Percentiles rank a stretch among this genome's conserved stretches.
Evolutionary conservation across 2,797 vertebrate species (phyloP).

Genomic region (Pantherophis alleghaniensis): DNA sequence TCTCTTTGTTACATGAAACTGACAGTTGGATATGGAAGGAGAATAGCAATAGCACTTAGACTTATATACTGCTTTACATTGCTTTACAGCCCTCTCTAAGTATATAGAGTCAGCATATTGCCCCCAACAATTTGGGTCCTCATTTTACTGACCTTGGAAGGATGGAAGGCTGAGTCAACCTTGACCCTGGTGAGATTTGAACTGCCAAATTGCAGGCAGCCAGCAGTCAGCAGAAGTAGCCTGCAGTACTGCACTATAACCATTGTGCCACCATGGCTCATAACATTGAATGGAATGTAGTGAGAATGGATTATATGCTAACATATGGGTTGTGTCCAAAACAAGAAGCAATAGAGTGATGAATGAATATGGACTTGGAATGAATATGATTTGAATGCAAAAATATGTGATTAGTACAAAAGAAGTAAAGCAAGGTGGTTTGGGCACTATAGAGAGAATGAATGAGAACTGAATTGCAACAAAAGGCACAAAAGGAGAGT

Average conservation of each 20-base stretch:
- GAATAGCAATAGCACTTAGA: neutral
- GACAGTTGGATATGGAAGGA: neutral
- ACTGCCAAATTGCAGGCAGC: too few relatives aligned
- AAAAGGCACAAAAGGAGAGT: neutral
- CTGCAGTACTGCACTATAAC: too few relatives aligned
- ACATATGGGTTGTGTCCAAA: neutral
- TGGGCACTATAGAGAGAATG: neutral
- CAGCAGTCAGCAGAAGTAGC: too few relatives aligned
- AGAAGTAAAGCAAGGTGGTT: neutral
- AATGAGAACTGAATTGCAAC: neutral
- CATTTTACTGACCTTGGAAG: too few relatives aligned
- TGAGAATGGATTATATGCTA: neutral
- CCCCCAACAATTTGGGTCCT: too few relatives aligned
- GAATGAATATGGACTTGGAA: neutral
- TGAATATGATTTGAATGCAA: neutral
- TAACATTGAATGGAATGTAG: neutral
- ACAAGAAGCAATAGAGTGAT: neutral
- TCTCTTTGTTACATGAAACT: neutral
- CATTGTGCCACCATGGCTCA: neutral
- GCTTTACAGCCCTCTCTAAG: too few relatives aligned
- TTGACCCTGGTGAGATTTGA: too few relatives aligned
- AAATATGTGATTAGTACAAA: neutral
- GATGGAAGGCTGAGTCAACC: too few relatives aligned
- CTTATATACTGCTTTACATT: too few relatives aligned
- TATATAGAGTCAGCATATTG: too few relatives aligned